Evolutionary conservation across 2,113 vertebrate genomes (phyloP), one percentile per base, ranked within the genome.

Genomic region (Stigmatopora argus): DNA sequence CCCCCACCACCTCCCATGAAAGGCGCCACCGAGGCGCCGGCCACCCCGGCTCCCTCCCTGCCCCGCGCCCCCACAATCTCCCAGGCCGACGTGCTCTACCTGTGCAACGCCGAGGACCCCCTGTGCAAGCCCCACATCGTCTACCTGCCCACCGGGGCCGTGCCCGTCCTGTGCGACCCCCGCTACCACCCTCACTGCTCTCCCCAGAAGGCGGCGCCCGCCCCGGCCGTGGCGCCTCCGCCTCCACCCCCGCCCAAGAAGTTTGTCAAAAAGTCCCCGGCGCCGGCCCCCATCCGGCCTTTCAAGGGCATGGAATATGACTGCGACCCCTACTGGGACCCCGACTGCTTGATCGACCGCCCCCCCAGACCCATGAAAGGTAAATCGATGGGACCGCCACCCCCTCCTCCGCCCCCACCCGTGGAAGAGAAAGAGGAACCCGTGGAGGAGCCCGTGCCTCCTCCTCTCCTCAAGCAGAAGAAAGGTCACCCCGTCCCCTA

Each of bases 261-360:
- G 13, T 74, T 49, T 0, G 72, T 49, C 4, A 78, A 86, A 41
- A 89, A 87, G 70, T 69, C 76, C 7, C 67, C 72, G n/a, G 78
- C 70, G 0, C 80, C 73, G 0, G 75, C 73, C 18, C 82, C 79
- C 10, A 59, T 89, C 18, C 72, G 70, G 52, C 21, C 51, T 60
- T 89, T 83, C 74, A 92, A 91, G 68, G 79, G 78, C 44, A 91
- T 90, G 88, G 90, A 92, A 78, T 90, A 90, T 4, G 90, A 90
- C 78, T 93, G 91, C 19, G 89, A 92, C 81, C 91, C 92, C 5
- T 91, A 91, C 87, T 92, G 91, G 90, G 90, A 92, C 73, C 91
- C 92, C 0, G 90, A 91, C 80, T 92, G 91, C 81, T 87, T 91
- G 49, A 80, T 92, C 7, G 90, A 92, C 64, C 74, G 86, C 69